These are phyloP conservation scores for Oreohelix idahoensis DNA, from an alignment of 1,140 invertebrate genomes.

Conservation along the genomic window DNA sequence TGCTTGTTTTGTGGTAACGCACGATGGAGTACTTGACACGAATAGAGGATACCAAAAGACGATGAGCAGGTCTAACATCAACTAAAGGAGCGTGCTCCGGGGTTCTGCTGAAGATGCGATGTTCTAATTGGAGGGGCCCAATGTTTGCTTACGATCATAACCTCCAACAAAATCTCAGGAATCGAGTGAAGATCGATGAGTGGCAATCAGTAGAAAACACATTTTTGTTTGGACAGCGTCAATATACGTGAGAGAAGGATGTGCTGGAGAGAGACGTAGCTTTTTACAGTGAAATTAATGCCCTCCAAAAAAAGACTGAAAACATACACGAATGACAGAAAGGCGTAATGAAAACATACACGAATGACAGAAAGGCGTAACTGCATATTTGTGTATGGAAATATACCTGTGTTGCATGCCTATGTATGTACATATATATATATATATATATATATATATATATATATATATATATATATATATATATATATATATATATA, in stretches of 20 bases:
- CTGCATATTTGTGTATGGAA: too few relatives aligned
- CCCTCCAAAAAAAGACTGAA: too few relatives aligned
- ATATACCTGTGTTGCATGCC: too few relatives aligned
- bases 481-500: too few relatives aligned
- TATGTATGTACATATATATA: too few relatives aligned
- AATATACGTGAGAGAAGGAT: background rate
- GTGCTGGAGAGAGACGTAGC: background rate
- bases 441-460: too few relatives aligned
- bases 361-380: too few relatives aligned
- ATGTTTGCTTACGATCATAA: background rate
- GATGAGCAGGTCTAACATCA: background rate
- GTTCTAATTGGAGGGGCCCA: slow-evolving; percentile 8
- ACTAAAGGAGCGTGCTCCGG: background rate
- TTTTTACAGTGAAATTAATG: background rate
- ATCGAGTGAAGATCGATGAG: background rate
- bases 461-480: too few relatives aligned
- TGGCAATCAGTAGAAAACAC: slow-evolving; percentile 1
- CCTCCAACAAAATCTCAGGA: background rate
- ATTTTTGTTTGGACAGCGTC: background rate
- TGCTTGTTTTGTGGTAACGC: background rate
- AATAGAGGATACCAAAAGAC: background rate
- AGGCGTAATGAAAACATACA: too few relatives aligned
- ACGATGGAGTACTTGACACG: background rate
- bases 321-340: too few relatives aligned
- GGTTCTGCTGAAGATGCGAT: background rate